phyloP scores from a whole-genome alignment of 2,888 invertebrate genomes.

The Cataglyphis albicans region DNA sequence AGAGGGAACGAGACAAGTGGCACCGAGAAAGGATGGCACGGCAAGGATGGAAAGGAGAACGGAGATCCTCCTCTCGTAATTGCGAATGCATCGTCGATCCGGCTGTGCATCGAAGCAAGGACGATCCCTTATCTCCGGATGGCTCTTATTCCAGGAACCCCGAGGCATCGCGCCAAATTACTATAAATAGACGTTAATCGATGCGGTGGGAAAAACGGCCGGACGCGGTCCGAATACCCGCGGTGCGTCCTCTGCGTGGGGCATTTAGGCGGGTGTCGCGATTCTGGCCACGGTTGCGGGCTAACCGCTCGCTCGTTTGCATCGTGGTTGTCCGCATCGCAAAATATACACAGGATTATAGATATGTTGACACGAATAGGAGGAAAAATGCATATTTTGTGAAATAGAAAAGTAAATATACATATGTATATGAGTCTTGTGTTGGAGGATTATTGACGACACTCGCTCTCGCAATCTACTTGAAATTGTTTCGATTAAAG shows the following conservation, averaged over 20 bases:
- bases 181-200: conserved; percentile 84
- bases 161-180: conserved; percentile 82
- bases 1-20: not conserved
- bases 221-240: conserved; percentile 62
- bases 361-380: not conserved
- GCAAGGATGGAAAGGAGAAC: conserved; percentile 16
- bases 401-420: not conserved
- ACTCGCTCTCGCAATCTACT: not conserved
- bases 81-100: conserved; percentile 75
- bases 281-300: not conserved
- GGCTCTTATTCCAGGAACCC: conserved; percentile 78
- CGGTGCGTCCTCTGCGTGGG: not conserved
- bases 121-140: conserved; percentile 82
- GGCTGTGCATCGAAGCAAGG: conserved; percentile 80
- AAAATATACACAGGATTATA: not conserved
- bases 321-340: not conserved
- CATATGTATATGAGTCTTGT: not conserved
- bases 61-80: conserved; percentile 62
- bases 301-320: conserved; percentile 2
- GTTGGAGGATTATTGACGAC: not conserved
- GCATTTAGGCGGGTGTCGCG: not conserved
- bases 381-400: not conserved
- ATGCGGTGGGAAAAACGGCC: conserved; percentile 78
- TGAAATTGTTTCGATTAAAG: not conserved
- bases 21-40: conserved; percentile 20